Evolutionary conservation across 2,888 invertebrate genomes (phyloP), one percentile per base, ranked within the genome.

Genomic region (Crocallis elinguaria): DNA sequence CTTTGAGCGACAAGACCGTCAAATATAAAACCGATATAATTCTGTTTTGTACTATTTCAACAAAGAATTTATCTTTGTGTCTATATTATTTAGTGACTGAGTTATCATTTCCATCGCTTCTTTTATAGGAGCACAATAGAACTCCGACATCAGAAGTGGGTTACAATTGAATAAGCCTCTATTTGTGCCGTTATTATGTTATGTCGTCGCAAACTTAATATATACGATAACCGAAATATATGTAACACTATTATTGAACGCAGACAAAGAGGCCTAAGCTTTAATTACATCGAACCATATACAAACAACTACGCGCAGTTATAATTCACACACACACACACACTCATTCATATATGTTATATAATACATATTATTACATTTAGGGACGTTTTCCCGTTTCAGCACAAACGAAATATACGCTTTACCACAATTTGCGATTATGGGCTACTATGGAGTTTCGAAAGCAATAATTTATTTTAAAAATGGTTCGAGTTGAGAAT

Each of bases 361-460:
- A 27, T 17, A 30, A 1, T 9, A 29, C 65, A 66, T 70, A 74
- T 57, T 71, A 71, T 77, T 67, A 73, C 59, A 64, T 77, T 62
- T 57, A 44, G 39, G 11, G 55, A 61, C 63, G 64, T 71, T 74
- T 71, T 64, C 59, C 53, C 62, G 63, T 67, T 66, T 72, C 76
- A 66, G 72, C 73, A 67, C 71, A 77, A 71, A 78, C 70, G 73
- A 68, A 73, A 75, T 68, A 63, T 68, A 68, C 65, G 64, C 59
- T 63, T 65, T 60, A 63, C 66, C 60, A 64, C 64, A 69, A 72
- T 74, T 72, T 71, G 63, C 61, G 44, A 61, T 16, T 16, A 9
- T 32, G 45, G 8, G 39, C 27, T 73, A 77, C 77, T 38, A 52
- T 7, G 25, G 36, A 43, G 35, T 21, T 23, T 30, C 30, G 19